Evolutionary conservation across 2,113 vertebrate species (phyloP), one percentile per base, ranked within the genome.

Genomic region (Antigone vipio): DNA sequence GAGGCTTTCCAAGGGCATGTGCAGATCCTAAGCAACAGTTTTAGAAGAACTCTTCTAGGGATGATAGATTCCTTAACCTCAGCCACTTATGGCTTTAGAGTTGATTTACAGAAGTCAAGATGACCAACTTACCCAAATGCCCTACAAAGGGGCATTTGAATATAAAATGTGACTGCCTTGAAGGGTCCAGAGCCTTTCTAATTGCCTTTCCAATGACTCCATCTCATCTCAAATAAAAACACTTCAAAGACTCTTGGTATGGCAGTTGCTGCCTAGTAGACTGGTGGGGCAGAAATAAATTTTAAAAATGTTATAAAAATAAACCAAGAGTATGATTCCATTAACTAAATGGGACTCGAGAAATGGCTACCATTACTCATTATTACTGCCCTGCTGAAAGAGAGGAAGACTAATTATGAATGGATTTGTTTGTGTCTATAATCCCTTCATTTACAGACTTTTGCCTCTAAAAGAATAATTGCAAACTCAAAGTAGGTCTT

Each of bases 281-380:
- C 32, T 47, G 24, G 40, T 79, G 40, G 23, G 44, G n/a, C 13
- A 88, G 86, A 85, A 96, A 96, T 90, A 89, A 80, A 62, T 91
- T 85, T 82, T 42, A 0, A 9, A 89, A 92, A 64, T 73, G 62
- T 84, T 89, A 52, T 72, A 84, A 95, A 93, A 93, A 83, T 58
- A 88, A 95, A 93, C 78, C 15, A 69, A 72, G 59, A 71, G 10
- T 79, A 83, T 85, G 49, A 88, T 94, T 95, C 67, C 71, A 96
- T 97, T 96, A 97, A 86, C 67, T 81, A 95, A 95, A 95, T 95
- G 38, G 55, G 80, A 94, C 67, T 88, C 47, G 49, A 91, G 34
- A 88, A 93, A 69, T 42, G 21, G 63, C 63, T 66, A 29, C 17
- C 58, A 93, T 97, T 93, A 93, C n/a, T 96, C 84, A 95, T 89